Conservation (phyloP, 2,888 invertebrate genomes). For the Beris chalybata region DNA sequence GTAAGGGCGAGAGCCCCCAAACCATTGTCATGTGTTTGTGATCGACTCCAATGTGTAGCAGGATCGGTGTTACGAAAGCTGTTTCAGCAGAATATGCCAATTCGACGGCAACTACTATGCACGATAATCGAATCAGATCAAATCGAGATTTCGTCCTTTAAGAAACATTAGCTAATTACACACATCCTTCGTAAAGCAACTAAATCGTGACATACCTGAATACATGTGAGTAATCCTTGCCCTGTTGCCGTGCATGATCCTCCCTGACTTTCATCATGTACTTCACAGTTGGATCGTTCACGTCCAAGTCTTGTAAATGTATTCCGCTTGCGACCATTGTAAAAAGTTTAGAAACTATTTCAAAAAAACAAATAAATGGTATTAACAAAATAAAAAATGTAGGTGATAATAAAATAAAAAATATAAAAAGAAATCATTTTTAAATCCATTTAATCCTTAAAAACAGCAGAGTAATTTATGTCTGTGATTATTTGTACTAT, state of each 20-base stretch:
- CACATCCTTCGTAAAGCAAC: not conserved
- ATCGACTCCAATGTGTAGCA: slow-evolving; percentile 64
- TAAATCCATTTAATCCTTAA: too few species aligned
- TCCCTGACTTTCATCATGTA: slow-evolving; percentile 53
- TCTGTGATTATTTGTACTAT: too few species aligned
- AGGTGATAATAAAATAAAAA: too few species aligned
- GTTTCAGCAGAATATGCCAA: slow-evolving; percentile 70
- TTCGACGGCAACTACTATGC: slow-evolving; percentile 61
- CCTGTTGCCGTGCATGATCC: slow-evolving; percentile 52
- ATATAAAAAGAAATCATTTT: too few species aligned
- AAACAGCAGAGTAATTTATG: too few species aligned
- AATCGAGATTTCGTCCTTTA: slow-evolving; percentile 48
- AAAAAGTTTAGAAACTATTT: not conserved
- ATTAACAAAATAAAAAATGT: too few species aligned
- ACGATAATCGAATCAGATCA: slow-evolving; percentile 52
- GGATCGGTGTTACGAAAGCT: slow-evolving; percentile 66
- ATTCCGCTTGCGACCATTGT: slow-evolving; percentile 51
- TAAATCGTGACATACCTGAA: slow-evolving; percentile 45
- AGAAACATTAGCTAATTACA: not conserved
- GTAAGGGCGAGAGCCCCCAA: slow-evolving; percentile 55
- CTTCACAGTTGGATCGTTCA: slow-evolving; percentile 53
- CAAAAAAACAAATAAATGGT: not conserved
- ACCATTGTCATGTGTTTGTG: slow-evolving; percentile 63
- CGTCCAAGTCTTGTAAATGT: slow-evolving; percentile 40
- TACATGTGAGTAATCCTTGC: slow-evolving; percentile 54